Evolutionary conservation across 2,888 invertebrate species (phyloP).

Genomic region (Mesodorylaimus sp.): DNA sequence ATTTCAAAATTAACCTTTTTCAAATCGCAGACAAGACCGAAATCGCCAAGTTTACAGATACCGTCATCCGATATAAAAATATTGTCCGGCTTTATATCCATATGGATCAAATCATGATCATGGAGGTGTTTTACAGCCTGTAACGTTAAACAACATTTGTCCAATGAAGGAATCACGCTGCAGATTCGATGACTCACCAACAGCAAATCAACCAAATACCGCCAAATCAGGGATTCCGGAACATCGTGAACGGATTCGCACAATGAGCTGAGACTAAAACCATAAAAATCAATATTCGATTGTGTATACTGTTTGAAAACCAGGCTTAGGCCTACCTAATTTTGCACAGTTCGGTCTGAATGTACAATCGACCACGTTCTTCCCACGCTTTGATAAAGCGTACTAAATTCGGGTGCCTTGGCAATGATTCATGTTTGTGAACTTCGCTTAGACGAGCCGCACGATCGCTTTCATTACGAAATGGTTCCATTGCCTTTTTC

Average conservation of each 20-base stretch:
- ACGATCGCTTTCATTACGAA: constrained; percentile 43
- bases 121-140: constrained; percentile 50
- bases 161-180: no score
- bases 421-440: constrained; percentile 48
- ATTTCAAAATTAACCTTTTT: constrained; percentile 32
- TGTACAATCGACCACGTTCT: constrained; percentile 46
- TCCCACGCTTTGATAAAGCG: constrained; percentile 53
- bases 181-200: no score
- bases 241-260: constrained; percentile 41
- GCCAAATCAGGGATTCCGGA: constrained; percentile 46
- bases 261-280: constrained; percentile 40
- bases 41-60: constrained; percentile 52
- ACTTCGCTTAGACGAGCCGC: constrained; percentile 46
- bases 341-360: constrained; percentile 52
- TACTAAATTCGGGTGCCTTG: constrained; percentile 48
- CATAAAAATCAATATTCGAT: neutral
- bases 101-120: constrained; percentile 46
- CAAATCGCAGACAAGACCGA: constrained; percentile 50
- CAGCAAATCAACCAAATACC: constrained; percentile 46
- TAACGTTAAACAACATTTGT: constrained; percentile 22
- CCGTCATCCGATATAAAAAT: constrained; percentile 48
- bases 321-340: no score
- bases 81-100: constrained; percentile 60
- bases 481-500: constrained; percentile 46
- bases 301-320: neutral